Percentiles rank a stretch among this genome's conserved stretches.
These are phyloP conservation scores for Acyrthosiphon pisum DNA, from an alignment of 1,140 invertebrate species.

Conservation along the genomic window DNA sequence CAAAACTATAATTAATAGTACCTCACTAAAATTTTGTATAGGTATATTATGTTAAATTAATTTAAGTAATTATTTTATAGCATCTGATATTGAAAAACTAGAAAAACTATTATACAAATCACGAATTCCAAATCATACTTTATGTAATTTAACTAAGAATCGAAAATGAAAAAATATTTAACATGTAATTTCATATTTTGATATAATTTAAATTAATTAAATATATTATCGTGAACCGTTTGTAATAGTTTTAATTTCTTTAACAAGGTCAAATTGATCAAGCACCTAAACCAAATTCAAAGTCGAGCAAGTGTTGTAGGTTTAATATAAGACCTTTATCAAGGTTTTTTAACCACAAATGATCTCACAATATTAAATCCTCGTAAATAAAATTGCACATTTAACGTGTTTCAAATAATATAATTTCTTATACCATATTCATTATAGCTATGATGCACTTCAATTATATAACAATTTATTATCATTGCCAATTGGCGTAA, in stretches of 20 bases:
- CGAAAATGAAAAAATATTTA: neutral
- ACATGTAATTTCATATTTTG: neutral
- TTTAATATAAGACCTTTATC: neutral
- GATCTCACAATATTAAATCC: neutral
- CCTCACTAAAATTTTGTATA: neutral
- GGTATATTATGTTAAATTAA: neutral
- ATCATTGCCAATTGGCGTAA: neutral
- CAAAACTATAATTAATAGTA: neutral
- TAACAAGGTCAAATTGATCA: neutral
- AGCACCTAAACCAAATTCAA: neutral
- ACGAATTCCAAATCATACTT: neutral
- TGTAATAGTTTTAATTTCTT: neutral
- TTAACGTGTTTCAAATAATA: neutral
- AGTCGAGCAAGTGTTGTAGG: neutral
- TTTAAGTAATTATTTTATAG: neutral
- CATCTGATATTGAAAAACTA: neutral
- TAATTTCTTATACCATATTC: neutral
- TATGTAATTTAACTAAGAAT: neutral
- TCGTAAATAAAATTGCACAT: neutral
- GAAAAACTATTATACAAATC: neutral
- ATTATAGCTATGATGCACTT: neutral
- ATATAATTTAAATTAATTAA: neutral
- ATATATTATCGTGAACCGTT: neutral
- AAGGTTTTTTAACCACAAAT: slow-evolving; percentile 8
- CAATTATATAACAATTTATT: neutral